Percentiles rank a stretch among this genome's conserved stretches.
phyloP scores from a whole-genome alignment of 2,113 vertebrate species.

The Equus przewalskii region DNA sequence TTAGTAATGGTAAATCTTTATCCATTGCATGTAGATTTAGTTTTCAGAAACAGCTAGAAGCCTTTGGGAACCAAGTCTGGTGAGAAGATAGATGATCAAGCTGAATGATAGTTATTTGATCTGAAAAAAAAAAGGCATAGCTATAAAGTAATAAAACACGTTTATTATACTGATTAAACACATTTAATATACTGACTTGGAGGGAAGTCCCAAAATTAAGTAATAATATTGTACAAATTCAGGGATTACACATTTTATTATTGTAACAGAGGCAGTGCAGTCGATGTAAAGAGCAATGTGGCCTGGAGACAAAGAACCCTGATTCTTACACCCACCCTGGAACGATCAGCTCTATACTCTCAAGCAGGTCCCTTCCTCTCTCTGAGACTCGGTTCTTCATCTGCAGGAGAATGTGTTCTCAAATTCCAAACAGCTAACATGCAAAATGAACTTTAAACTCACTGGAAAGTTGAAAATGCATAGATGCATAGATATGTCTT shows the following conservation, averaged over 20 bases:
- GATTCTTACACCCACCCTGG: neutral
- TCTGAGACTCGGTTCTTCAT: neutral
- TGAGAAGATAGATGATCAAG: neutral
- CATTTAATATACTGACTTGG: neutral
- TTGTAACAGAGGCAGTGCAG: neutral
- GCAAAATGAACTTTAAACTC: neutral
- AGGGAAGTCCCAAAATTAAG: slow-evolving; percentile 6
- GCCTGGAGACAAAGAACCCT: neutral
- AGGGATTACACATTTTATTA: neutral
- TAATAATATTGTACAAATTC: neutral
- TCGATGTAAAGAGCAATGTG: neutral
- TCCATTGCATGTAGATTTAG: slow-evolving; percentile 32
- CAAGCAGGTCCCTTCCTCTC: neutral
- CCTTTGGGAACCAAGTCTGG: neutral
- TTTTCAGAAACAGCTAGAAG: slow-evolving; percentile 38
- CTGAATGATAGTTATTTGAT: neutral
- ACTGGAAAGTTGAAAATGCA: neutral
- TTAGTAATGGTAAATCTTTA: neutral
- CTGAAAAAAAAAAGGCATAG: neutral
- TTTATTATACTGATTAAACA: too few species aligned
- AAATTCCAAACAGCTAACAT: neutral
- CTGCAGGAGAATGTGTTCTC: neutral
- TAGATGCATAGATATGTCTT: neutral
- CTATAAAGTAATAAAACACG: slow-evolving; percentile 7
- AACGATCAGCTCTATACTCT: neutral